Evolutionary conservation across 2,797 vertebrate species (phyloP), one percentile per base, ranked within the genome.

Genomic region (Chiloscyllium punctatum): DNA sequence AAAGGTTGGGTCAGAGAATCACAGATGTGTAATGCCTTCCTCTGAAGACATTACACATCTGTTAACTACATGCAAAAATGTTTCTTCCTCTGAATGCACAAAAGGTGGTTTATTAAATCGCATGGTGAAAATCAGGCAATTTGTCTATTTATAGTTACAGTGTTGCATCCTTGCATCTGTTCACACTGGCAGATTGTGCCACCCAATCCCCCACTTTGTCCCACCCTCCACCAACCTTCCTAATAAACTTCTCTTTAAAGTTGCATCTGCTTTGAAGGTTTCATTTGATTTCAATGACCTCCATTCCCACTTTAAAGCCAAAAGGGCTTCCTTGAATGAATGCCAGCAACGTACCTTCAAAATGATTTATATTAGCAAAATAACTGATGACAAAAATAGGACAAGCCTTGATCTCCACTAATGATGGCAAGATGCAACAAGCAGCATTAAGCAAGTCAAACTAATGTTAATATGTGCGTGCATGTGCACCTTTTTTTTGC

Each of bases 291-390:
- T 71, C 30, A 57, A 8, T 77, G 71, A 95, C 48, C 30, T 57
- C 94, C 18, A 57, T 53, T 77, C 33, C 42, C 13, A 74, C 27
- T 30, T 57, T 48, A 71, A n/a, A 27, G 2, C 48, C 94, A 95
- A 74, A 57, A 95, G 51, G 77, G n/a, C 13, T 74, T 42, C 15
- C 27, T n/a, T 74, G 48, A 71, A 95, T 11, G 48, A 96, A 66
- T 82, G 42, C 33, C 53, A 90, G 95, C 91, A 96, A 48, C 25
- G 95, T 91, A 21, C 42, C 15, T 95, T 94, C 16, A 91, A 48
- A 94, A 18, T 66, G 57, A 96, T 96, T 96, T 96, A n/a, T 7
- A 96, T 53, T 3, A 87, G 96, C 96, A 96, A 96, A 95, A 48
- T 62, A 69, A 96, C 33, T 96, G 94, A 96, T 25, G 4, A 94